A percentile compares a stretch with the other conserved stretches of the same genome.
Evolutionary conservation across 2,113 vertebrate species (phyloP).

Genomic region (Gasterosteus aculeatus): DNA sequence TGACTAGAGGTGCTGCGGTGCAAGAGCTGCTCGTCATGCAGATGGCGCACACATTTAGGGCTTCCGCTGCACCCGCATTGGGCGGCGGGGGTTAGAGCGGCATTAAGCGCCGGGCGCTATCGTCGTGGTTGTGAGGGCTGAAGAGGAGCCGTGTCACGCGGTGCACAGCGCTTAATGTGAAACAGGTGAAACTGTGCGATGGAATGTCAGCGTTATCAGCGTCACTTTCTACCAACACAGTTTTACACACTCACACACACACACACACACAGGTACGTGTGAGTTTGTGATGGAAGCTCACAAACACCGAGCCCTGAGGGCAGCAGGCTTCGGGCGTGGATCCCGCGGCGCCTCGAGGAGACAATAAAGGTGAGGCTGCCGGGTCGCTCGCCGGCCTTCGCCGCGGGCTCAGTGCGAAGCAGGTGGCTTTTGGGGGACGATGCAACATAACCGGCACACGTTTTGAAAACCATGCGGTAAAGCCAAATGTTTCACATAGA

Average conservation of each 20-base stretch:
- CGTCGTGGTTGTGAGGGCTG: conserved; percentile 38
- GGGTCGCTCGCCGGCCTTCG: conserved; percentile 5
- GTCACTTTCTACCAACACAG: conserved; percentile 4
- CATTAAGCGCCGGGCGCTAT: too few relatives aligned
- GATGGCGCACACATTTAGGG: conserved; percentile 36
- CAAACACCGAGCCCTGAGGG: conserved; percentile 17
- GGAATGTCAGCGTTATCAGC: background rate
- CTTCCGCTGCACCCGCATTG: conserved; percentile 49
- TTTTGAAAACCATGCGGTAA: too few relatives aligned
- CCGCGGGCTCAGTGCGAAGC: background rate
- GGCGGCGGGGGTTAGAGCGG: too few relatives aligned
- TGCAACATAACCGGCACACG: background rate
- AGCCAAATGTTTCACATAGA: background rate
- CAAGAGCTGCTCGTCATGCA: too few relatives aligned
- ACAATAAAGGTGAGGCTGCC: conserved; percentile 13
- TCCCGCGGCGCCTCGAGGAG: conserved; percentile 22
- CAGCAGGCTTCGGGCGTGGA: conserved; percentile 51
- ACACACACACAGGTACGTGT: background rate
- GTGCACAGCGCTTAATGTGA: conserved; percentile 30
- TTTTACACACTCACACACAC: background rate
- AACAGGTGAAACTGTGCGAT: background rate
- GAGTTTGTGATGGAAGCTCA: too few relatives aligned
- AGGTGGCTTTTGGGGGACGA: conserved; percentile 16
- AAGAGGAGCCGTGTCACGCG: conserved; percentile 26
- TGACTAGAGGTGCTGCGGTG: conserved; percentile 37